A percentile compares a stretch with the other conserved stretches of the same genome.
Conservation (phyloP, 2,888 invertebrate species). For the Gymnocheta viridis region DNA sequence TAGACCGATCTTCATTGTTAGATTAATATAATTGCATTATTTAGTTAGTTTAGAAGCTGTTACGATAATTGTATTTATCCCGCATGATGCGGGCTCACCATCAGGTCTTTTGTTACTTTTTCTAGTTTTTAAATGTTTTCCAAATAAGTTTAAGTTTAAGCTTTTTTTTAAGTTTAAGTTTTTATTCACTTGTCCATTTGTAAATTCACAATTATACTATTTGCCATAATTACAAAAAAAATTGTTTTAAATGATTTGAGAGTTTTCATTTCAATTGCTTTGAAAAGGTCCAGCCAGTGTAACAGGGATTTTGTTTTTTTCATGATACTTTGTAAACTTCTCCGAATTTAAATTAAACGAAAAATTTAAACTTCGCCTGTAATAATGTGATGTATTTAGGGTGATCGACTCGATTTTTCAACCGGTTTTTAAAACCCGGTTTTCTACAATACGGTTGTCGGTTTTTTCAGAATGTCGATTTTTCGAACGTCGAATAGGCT, state of each 20-base stretch:
- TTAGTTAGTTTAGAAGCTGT: slow-evolving; percentile 78
- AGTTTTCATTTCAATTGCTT: no score
- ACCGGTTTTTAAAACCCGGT: no score
- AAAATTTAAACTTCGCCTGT: no score
- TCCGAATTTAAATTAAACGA: no score
- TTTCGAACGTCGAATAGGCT: no score
- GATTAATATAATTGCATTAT: slow-evolving; percentile 74
- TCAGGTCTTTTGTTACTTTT: slow-evolving; percentile 45
- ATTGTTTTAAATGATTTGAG: not conserved
- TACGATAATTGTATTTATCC: slow-evolving; percentile 59
- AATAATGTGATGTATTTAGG: no score
- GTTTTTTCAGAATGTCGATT: no score
- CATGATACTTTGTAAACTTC: no score
- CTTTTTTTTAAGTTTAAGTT: not conserved
- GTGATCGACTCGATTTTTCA: no score
- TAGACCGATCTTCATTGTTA: slow-evolving; percentile 77
- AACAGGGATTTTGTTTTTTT: no score
- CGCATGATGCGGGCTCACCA: not conserved
- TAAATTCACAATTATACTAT: slow-evolving; percentile 15
- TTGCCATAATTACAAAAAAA: slow-evolving; percentile 28
- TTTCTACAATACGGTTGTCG: no score
- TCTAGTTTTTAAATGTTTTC: not conserved
- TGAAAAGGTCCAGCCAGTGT: no score
- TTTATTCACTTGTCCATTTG: slow-evolving; percentile 6
- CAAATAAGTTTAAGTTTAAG: slow-evolving; percentile 22